phyloP scores from a whole-genome alignment of 2,797 vertebrate species.

The Orestias chungarensis region DNA sequence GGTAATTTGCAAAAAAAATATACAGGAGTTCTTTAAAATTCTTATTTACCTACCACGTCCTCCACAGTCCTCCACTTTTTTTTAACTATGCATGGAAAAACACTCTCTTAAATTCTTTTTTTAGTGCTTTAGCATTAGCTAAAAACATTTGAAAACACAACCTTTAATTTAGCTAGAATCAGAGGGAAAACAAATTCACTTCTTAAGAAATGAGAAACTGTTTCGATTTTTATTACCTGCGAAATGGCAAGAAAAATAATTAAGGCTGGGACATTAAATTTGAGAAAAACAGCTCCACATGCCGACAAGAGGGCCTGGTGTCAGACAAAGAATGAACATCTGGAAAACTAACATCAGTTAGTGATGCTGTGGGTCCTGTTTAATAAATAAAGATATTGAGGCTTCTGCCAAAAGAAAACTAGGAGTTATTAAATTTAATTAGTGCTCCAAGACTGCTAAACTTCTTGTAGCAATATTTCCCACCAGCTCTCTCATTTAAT shows the following conservation, averaged over 20 bases:
- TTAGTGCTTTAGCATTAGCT: not conserved
- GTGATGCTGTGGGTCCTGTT: not conserved
- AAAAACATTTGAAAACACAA: not conserved
- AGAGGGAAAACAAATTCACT: not conserved
- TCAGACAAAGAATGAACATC: not conserved
- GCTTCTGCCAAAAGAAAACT: not conserved
- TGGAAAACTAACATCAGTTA: not conserved
- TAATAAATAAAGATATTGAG: too few species aligned
- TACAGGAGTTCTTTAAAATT: not conserved
- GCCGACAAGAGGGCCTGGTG: not conserved
- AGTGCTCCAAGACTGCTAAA: not conserved
- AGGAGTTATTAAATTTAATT: not conserved
- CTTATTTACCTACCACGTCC: not conserved
- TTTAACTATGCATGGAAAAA: too few species aligned
- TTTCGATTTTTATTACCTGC: not conserved
- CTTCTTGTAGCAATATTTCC: not conserved
- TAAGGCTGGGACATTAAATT: not conserved
- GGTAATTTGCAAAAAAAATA: not conserved
- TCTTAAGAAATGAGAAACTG: not conserved
- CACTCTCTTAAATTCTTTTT: not conserved
- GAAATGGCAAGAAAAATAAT: not conserved
- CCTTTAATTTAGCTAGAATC: not conserved
- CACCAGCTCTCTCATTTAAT: too few species aligned
- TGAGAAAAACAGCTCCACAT: not conserved
- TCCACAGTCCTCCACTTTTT: not conserved